phyloP scores from a whole-genome alignment of 2,888 invertebrate species.

The Sinopyrophorus schimmeli region DNA sequence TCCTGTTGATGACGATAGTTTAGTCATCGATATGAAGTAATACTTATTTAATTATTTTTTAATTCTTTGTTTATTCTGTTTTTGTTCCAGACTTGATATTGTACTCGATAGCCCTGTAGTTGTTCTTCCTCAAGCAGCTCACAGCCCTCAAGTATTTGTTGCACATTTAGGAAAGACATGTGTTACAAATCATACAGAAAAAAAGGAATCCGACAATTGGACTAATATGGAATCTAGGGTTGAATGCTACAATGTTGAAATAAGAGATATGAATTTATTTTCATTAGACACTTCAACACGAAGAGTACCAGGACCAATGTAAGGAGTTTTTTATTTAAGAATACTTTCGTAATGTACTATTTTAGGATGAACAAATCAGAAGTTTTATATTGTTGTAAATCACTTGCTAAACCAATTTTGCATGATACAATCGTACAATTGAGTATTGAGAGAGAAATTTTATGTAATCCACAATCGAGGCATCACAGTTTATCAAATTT shows the following conservation, averaged over 20 bases:
- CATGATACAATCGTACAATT: conserved; percentile 86
- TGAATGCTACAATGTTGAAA: conserved; percentile 67
- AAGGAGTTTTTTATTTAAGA: conserved; percentile 11
- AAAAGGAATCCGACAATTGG: conserved; percentile 35
- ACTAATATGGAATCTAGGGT: conserved; percentile 41
- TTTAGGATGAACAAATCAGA: conserved; percentile 60
- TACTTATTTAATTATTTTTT: conserved; percentile 9
- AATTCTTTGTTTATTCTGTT: conserved; percentile 30
- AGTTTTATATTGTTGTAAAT: conserved; percentile 73
- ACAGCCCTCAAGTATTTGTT: conserved; percentile 82
- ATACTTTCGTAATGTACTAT: conserved; percentile 43
- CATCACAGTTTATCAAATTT: conserved; percentile 47
- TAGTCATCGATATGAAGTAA: conserved; percentile 49
- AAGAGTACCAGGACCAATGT: conserved; percentile 50
- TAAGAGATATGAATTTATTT: conserved; percentile 86
- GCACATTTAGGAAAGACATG: conserved; percentile 91
- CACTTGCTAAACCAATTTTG: conserved; percentile 80
- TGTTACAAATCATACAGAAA: conserved; percentile 55
- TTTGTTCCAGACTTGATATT: conserved; percentile 67
- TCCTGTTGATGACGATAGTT: conserved; percentile 48
- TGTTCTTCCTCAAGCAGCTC: conserved; percentile 78
- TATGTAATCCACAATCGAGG: conserved; percentile 36
- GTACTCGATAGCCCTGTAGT: conserved; percentile 90
- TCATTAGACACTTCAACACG: conserved; percentile 67
- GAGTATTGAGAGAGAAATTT: conserved; percentile 49